Conservation (phyloP, 2,888 invertebrate genomes). For the Habrosyne pyritoides region DNA sequence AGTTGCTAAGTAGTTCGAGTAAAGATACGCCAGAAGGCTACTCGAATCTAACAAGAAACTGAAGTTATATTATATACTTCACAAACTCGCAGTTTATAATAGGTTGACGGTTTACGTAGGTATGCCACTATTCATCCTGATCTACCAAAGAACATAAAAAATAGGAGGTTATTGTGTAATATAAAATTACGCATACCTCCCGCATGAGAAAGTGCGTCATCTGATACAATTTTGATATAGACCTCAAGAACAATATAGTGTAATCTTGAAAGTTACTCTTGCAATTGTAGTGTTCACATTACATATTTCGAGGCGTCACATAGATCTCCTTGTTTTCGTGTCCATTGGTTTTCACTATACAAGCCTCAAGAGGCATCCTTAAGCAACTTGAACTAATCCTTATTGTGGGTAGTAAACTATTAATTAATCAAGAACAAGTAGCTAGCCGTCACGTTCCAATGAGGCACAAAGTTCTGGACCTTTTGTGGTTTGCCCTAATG, state of each 20-base stretch:
- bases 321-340: not conserved
- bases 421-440: slow-evolving; percentile 60
- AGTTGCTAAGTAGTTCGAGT: not conserved
- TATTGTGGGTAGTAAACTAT: slow-evolving; percentile 52
- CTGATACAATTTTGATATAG: not conserved
- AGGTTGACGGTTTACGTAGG: too few species aligned
- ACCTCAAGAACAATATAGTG: not conserved
- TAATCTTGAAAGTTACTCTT: too few species aligned
- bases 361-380: slow-evolving; percentile 41
- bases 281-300: too few species aligned
- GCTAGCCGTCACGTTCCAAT: slow-evolving; percentile 42
- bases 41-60: not conserved
- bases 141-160: not conserved
- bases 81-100: not conserved
- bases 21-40: not conserved
- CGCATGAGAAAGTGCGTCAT: too few species aligned
- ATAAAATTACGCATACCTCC: not conserved
- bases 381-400: slow-evolving; percentile 47
- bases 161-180: not conserved
- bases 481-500: slow-evolving; percentile 63
- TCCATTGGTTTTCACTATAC: slow-evolving; percentile 13
- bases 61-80: slow-evolving; percentile 1
- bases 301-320: not conserved
- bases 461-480: slow-evolving; percentile 50
- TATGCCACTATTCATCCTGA: not conserved